Evolutionary conservation across 2,888 invertebrate genomes (phyloP).

Genomic region (Eretmocerus hayati): DNA sequence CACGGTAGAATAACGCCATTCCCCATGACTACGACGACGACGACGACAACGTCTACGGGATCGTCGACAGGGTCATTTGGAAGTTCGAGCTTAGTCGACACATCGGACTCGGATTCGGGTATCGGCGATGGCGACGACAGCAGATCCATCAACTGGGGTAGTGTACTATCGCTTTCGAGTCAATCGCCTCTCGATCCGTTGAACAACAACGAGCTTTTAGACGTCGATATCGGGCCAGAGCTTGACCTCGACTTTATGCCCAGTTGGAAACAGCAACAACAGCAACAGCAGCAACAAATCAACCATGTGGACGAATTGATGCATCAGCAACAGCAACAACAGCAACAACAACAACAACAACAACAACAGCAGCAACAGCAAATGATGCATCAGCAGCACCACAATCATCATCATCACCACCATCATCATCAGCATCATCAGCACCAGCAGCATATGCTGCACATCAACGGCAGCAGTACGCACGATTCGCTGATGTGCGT

Average conservation of each 20-base stretch:
- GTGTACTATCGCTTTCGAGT: slow-evolving; percentile 77
- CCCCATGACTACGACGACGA: slow-evolving; percentile 47
- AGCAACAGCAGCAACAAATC: slow-evolving; percentile 23
- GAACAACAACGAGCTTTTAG: slow-evolving; percentile 71
- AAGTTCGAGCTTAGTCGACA: too few species aligned
- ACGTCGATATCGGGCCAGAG: slow-evolving; percentile 55
- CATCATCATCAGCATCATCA: slow-evolving; percentile 19
- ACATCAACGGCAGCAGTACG: slow-evolving; percentile 33
- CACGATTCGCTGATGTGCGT: slow-evolving; percentile 46
- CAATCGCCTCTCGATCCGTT: slow-evolving; percentile 79
- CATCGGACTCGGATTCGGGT: slow-evolving; percentile 68
- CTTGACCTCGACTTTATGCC: slow-evolving; percentile 59
- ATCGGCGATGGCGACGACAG: slow-evolving; percentile 63
- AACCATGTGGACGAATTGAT: slow-evolving; percentile 41
- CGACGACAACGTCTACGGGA: slow-evolving; percentile 50
- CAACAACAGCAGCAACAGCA: slow-evolving; percentile 27
- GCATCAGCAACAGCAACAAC: slow-evolving; percentile 22
- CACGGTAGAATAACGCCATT: slow-evolving; percentile 44
- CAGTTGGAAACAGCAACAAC: slow-evolving; percentile 46
- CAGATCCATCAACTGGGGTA: slow-evolving; percentile 86
- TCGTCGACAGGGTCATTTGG: too few species aligned
- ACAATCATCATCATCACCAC: slow-evolving; percentile 19
- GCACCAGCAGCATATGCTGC: slow-evolving; percentile 18
- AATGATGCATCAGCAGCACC: slow-evolving; percentile 28
- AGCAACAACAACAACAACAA: slow-evolving; percentile 22